Evolutionary conservation across 2,797 vertebrate species (phyloP), one percentile per base, ranked within the genome.

Genomic region (Borostomias antarcticus): DNA sequence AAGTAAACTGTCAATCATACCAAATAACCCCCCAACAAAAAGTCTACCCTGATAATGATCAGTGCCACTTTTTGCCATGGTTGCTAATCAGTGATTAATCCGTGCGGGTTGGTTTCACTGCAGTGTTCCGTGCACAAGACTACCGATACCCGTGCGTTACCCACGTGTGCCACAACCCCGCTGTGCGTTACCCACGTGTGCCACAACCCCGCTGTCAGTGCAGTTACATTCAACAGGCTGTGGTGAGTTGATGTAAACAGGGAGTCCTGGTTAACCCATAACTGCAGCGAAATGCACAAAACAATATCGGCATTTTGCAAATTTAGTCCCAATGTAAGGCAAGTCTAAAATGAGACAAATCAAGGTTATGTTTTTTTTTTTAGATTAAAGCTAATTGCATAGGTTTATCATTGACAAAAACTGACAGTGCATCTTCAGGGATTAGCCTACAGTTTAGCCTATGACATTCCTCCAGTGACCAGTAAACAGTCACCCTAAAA

Each of bases 241-340:
- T 48, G 76, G 78, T 80, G 66, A 81, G 70, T 77, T 69, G 75
- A 66, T 72, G 62, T 66, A 72, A 72, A 72, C 10, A 72, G 66
- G 69, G 76, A 84, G 85, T 86, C 86, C 85, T 89, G 87, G 85
- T 87, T 76, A 57, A 76, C 71, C 62, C 66, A n/a, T n/a, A n/a
- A n/a, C n/a, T n/a, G n/a, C n/a, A n/a, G n/a, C n/a, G n/a, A n/a
- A n/a, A n/a, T n/a, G n/a, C n/a, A n/a, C n/a, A n/a, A n/a, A n/a
- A n/a, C n/a, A n/a, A n/a, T n/a, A n/a, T n/a, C n/a, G n/a, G n/a
- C n/a, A n/a, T n/a, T n/a, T n/a, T n/a, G n/a, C n/a, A n/a, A n/a
- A n/a, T n/a, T n/a, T n/a, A n/a, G n/a, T n/a, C n/a, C n/a, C n/a
- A n/a, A n/a, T n/a, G n/a, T n/a, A n/a, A n/a, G n/a, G n/a, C n/a